These are phyloP conservation scores for Hipposideros larvatus DNA, from an alignment of 2,797 vertebrate species.

Conservation along the genomic window DNA sequence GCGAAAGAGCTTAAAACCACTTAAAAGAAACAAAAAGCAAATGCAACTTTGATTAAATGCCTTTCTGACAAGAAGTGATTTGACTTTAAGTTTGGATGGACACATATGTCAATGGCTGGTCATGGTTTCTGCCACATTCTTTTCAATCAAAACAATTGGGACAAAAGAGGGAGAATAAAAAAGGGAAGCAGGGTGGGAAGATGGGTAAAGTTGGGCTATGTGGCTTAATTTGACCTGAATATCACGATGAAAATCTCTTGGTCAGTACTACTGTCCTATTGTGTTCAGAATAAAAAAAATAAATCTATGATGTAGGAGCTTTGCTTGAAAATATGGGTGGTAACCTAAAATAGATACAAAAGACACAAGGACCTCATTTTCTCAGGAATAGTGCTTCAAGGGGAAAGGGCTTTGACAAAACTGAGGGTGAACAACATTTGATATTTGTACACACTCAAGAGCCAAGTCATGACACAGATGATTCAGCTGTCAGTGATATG, in stretches of 20 bases:
- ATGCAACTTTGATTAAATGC: slow-evolving; percentile 85
- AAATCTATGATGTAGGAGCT: neutral
- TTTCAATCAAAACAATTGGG: slow-evolving; percentile 81
- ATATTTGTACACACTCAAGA: neutral
- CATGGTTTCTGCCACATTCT: slow-evolving; percentile 84
- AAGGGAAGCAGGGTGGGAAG: neutral
- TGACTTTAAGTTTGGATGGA: slow-evolving; percentile 84
- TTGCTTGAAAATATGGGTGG: slow-evolving; percentile 53
- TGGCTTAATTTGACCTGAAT: slow-evolving; percentile 82
- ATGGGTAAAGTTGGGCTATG: neutral
- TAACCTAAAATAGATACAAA: slow-evolving; percentile 12
- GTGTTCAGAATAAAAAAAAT: slow-evolving; percentile 47
- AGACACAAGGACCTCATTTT: neutral
- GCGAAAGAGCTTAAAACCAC: slow-evolving; percentile 79
- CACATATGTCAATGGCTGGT: slow-evolving; percentile 80
- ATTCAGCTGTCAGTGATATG: neutral
- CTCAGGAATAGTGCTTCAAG: slow-evolving; percentile 28
- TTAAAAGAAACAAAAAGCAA: slow-evolving; percentile 86
- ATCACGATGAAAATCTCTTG: slow-evolving; percentile 77
- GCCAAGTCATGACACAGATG: neutral
- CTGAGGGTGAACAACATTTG: neutral
- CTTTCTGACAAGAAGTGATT: slow-evolving; percentile 83
- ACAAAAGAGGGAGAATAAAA: slow-evolving; percentile 59
- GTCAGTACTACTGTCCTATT: slow-evolving; percentile 53
- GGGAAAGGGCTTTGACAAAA: slow-evolving; percentile 22